A percentile compares a stretch with the other conserved stretches of the same genome.
phyloP scores from a whole-genome alignment of 1,140 invertebrate genomes.

The Drosophila erecta region DNA sequence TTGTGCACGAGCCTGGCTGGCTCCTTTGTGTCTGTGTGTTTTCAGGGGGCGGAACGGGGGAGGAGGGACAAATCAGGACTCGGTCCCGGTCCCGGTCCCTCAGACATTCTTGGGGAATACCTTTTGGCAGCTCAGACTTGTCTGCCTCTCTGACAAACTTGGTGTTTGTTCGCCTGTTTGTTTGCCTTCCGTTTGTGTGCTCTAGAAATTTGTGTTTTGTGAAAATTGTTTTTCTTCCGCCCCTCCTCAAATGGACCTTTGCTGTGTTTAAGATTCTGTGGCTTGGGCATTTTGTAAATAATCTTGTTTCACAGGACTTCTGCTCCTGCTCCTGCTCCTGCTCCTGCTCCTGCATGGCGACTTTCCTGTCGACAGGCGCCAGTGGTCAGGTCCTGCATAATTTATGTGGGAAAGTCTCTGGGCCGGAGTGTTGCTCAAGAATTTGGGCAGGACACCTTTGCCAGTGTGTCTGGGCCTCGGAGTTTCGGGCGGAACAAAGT shows the following conservation, averaged over 20 bases:
- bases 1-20: slow-evolving; percentile 23
- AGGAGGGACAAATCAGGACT: slow-evolving; percentile 58
- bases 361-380: slow-evolving; percentile 41
- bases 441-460: slow-evolving; percentile 60
- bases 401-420: slow-evolving; percentile 77
- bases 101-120: slow-evolving; percentile 79
- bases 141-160: slow-evolving; percentile 43
- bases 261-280: slow-evolving; percentile 78
- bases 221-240: slow-evolving; percentile 76
- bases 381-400: slow-evolving; percentile 63
- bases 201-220: slow-evolving; percentile 76
- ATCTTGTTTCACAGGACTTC: slow-evolving; percentile 67
- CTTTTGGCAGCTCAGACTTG: slow-evolving; percentile 80
- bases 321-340: background rate
- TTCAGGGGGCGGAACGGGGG: background rate
- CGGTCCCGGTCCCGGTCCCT: slow-evolving; percentile 38
- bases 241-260: slow-evolving; percentile 14
- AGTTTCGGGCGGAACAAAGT: slow-evolving; percentile 33
- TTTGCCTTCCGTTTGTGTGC: slow-evolving; percentile 54
- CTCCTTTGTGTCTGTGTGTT: slow-evolving; percentile 35
- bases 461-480: slow-evolving; percentile 1
- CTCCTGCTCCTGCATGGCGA: background rate
- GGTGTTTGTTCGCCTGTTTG: slow-evolving; percentile 26
- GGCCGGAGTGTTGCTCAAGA: slow-evolving; percentile 67
- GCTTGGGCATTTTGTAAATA: slow-evolving; percentile 78